phyloP scores from a whole-genome alignment of 2,113 vertebrate genomes.

The Sciurus niger region DNA sequence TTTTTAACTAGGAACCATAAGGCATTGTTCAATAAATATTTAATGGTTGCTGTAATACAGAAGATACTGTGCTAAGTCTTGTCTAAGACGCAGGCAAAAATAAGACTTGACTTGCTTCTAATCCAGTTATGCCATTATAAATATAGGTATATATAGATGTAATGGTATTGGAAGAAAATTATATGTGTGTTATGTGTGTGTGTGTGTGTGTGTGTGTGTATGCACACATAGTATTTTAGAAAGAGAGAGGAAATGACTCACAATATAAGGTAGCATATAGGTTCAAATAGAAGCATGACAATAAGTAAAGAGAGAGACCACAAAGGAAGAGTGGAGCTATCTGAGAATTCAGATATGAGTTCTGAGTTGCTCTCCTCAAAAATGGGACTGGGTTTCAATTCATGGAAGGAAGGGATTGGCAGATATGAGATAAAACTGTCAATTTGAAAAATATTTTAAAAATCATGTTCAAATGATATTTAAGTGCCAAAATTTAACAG shows the following conservation, averaged over 20 bases:
- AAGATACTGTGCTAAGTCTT: neutral
- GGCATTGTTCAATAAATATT: slow-evolving; percentile 29
- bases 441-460: slow-evolving; percentile 18
- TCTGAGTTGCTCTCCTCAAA: neutral
- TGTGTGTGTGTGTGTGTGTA: neutral
- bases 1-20: slow-evolving; percentile 59
- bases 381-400: neutral
- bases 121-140: neutral
- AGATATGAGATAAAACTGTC: neutral
- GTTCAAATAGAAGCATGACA: neutral
- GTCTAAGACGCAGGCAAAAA: slow-evolving; percentile 38
- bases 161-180: neutral
- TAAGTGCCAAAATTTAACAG: slow-evolving; percentile 6
- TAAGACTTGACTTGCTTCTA: slow-evolving; percentile 23
- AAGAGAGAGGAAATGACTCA: neutral
- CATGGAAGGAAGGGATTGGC: neutral
- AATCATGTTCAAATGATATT: neutral
- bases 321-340: slow-evolving; percentile 30
- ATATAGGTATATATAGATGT: neutral
- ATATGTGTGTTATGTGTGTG: too few species aligned
- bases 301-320: neutral
- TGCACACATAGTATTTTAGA: neutral
- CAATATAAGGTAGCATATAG: neutral
- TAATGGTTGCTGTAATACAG: slow-evolving; percentile 34
- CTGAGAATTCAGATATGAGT: neutral